Percentiles rank a stretch among this genome's conserved stretches.
phyloP scores from a whole-genome alignment of 2,113 vertebrate species.

The Macroglossus sobrinus region DNA sequence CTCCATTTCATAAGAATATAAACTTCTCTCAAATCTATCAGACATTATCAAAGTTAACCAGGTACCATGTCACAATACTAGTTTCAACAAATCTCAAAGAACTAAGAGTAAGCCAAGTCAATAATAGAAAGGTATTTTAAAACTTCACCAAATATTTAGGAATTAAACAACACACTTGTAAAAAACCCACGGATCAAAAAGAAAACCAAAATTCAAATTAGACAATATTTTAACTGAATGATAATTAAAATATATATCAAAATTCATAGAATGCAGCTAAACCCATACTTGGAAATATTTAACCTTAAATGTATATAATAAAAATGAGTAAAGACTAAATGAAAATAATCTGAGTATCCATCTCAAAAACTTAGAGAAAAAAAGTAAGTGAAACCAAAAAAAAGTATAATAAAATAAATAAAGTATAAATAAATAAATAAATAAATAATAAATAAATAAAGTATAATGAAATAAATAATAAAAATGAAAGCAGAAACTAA shows the following conservation, averaged over 20 bases:
- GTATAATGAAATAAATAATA: neutral
- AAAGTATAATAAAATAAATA: neutral
- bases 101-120: neutral
- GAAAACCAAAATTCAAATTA: neutral
- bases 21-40: neutral
- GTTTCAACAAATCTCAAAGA: neutral
- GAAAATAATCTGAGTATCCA: neutral
- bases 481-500: neutral
- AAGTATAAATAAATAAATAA: too few relatives aligned
- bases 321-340: neutral
- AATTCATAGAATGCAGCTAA: neutral
- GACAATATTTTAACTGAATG: neutral
- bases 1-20: neutral
- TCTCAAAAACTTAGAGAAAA: neutral
- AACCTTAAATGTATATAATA: neutral
- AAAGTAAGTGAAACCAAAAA: neutral
- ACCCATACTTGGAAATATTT: neutral
- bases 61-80: neutral
- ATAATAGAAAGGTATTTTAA: neutral
- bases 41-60: neutral
- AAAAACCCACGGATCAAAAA: neutral
- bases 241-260: neutral
- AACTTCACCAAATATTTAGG: neutral
- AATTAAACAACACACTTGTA: neutral
- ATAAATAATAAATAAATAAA: too few relatives aligned